phyloP scores from a whole-genome alignment of 2,888 invertebrate genomes.

The Pristionchus japonicus region DNA sequence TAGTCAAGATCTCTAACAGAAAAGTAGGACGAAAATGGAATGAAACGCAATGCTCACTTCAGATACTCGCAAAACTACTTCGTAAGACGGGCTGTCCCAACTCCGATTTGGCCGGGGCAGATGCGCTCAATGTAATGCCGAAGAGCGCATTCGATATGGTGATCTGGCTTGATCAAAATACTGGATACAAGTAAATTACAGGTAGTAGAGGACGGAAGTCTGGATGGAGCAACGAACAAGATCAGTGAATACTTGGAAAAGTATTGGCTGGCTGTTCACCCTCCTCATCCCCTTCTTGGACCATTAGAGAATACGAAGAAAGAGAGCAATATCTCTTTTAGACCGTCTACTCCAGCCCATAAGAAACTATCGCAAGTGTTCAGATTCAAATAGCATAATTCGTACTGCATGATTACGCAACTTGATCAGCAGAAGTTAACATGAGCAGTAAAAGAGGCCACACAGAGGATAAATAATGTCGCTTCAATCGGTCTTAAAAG shows the following conservation, averaged over 20 bases:
- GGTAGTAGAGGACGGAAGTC: conserved; percentile 62
- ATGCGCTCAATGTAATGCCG: conserved; percentile 39
- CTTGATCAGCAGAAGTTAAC: background rate
- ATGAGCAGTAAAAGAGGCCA: conserved; percentile 19
- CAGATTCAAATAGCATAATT: background rate
- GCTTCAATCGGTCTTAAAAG: conserved; percentile 31
- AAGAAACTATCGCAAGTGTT: conserved; percentile 4
- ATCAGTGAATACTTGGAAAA: conserved; percentile 59
- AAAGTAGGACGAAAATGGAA: conserved; percentile 51
- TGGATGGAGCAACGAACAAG: conserved; percentile 56
- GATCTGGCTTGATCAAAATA: background rate
- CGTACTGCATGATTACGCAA: background rate
- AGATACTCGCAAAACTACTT: conserved; percentile 52
- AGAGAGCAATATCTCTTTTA: background rate
- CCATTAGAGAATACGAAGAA: background rate
- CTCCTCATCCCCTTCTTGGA: conserved; percentile 42
- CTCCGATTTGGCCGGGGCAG: conserved; percentile 9
- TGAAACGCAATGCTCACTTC: background rate
- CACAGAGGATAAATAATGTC: conserved; percentile 31
- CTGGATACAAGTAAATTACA: conserved; percentile 46
- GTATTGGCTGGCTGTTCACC: conserved; percentile 56
- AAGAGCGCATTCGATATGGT: conserved; percentile 26
- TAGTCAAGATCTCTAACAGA: conserved; percentile 60
- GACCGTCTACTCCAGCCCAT: conserved; percentile 28
- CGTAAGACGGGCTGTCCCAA: conserved; percentile 47